phyloP scores from a whole-genome alignment of 2,888 invertebrate genomes.

The Chrysolina oricalcia region DNA sequence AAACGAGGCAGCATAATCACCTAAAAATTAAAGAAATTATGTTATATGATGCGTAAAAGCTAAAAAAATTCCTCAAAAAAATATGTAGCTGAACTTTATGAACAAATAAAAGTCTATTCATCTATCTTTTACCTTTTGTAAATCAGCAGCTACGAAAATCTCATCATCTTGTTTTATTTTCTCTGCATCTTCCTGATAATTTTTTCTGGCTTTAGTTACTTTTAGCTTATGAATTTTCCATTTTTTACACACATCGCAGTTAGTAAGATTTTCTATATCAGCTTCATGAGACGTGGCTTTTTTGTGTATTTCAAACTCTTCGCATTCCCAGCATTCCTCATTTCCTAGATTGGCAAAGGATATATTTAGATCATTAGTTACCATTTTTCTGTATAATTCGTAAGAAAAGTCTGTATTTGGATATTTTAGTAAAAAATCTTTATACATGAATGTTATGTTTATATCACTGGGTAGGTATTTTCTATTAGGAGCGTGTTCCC shows the following conservation, averaged over 20 bases:
- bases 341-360: not conserved
- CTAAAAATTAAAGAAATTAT: slow-evolving; percentile 1
- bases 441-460: slow-evolving; percentile 14
- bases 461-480: slow-evolving; percentile 17
- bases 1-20: slow-evolving; percentile 44
- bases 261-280: not conserved
- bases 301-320: not conserved
- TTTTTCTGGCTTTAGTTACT: too few species aligned
- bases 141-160: too few species aligned
- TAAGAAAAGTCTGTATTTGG: slow-evolving; percentile 18
- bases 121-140: too few species aligned
- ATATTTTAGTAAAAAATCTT: slow-evolving; percentile 17
- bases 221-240: too few species aligned
- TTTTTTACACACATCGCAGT: not conserved
- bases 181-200: too few species aligned
- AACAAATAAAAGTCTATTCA: too few species aligned
- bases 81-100: too few species aligned
- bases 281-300: not conserved
- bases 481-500: not conserved
- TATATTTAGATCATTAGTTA: slow-evolving; percentile 2
- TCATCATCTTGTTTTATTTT: too few species aligned
- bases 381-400: slow-evolving; percentile 1
- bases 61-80: too few species aligned
- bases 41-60: too few species aligned
- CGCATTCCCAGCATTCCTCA: slow-evolving; percentile 19